Conservation (phyloP, 2,113 vertebrate genomes). For the Lamprologus callipterus region DNA sequence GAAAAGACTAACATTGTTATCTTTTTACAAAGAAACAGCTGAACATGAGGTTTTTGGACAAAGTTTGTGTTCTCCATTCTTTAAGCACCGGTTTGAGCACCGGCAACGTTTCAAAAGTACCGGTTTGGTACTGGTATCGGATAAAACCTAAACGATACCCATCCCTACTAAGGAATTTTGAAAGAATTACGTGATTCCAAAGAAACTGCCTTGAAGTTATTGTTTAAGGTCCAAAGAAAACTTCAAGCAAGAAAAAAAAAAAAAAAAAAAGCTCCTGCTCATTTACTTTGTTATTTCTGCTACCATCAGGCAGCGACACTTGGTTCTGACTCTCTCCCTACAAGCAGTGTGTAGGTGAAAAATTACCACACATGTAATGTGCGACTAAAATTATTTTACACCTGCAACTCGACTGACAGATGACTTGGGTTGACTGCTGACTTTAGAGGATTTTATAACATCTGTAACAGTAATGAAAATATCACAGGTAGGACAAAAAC, state of each 20-base stretch:
- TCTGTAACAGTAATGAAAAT: not conserved
- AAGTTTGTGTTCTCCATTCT: fast-evolving
- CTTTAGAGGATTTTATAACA: not conserved
- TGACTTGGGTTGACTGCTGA: not conserved
- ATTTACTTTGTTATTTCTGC: fast-evolving
- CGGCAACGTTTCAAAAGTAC: no score
- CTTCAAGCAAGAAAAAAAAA: fast-evolving
- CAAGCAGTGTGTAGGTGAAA: fast-evolving
- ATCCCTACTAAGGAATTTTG: not conserved
- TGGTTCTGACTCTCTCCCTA: fast-evolving
- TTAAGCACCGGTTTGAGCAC: no score
- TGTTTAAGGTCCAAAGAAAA: not conserved
- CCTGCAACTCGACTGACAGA: not conserved
- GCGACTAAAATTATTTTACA: fast-evolving
- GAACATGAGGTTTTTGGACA: fast-evolving
- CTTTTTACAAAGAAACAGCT: no score
- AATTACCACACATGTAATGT: not conserved
- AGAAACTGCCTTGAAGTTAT: not conserved
- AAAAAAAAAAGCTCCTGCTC: fast-evolving
- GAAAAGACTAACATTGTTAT: no score
- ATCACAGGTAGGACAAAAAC: fast-evolving
- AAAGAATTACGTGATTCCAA: not conserved
- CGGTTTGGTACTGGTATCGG: no score
- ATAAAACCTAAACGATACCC: no score
- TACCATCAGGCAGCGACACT: not conserved